These are phyloP conservation scores for Acrocephalus arundinaceus DNA, from an alignment of 2,113 vertebrate genomes.

Conservation along the genomic window DNA sequence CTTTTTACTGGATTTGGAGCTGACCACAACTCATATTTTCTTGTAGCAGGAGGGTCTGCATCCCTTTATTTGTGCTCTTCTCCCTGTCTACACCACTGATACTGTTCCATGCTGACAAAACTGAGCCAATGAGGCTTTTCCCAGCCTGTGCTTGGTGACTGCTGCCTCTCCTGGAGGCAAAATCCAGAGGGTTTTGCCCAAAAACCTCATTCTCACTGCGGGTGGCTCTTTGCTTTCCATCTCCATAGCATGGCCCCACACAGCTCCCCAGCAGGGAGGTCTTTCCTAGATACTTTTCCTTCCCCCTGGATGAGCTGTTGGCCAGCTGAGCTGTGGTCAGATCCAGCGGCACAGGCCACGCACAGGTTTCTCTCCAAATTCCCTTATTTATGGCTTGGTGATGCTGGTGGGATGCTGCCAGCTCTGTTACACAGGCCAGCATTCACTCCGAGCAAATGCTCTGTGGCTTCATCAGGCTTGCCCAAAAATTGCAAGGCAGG, in stretches of 20 bases:
- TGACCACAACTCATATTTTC: not conserved
- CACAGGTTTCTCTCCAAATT: not conserved
- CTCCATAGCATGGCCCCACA: not conserved
- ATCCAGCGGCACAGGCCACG: not conserved
- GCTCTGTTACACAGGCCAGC: rapidly evolving
- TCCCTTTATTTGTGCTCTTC: not conserved
- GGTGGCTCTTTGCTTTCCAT: not conserved
- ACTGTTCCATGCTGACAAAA: not conserved
- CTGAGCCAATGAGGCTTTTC: not conserved
- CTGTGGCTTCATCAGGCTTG: not conserved
- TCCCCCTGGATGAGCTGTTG: not conserved
- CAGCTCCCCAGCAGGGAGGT: not conserved
- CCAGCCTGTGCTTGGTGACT: not conserved
- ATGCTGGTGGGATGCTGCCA: not conserved
- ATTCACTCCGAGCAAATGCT: rapidly evolving
- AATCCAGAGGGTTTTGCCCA: not conserved
- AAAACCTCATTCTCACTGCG: rapidly evolving
- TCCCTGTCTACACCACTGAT: rapidly evolving
- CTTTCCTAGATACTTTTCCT: not conserved
- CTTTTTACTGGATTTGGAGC: slow-evolving; percentile 47
- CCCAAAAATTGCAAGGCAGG: not conserved
- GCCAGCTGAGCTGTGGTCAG: rapidly evolving
- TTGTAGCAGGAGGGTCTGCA: not conserved
- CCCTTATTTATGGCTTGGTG: not conserved
- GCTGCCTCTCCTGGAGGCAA: rapidly evolving